Base-by-base conservation (phyloP, 2,888 invertebrate species). In the Deladenus siricidicola region DNA sequence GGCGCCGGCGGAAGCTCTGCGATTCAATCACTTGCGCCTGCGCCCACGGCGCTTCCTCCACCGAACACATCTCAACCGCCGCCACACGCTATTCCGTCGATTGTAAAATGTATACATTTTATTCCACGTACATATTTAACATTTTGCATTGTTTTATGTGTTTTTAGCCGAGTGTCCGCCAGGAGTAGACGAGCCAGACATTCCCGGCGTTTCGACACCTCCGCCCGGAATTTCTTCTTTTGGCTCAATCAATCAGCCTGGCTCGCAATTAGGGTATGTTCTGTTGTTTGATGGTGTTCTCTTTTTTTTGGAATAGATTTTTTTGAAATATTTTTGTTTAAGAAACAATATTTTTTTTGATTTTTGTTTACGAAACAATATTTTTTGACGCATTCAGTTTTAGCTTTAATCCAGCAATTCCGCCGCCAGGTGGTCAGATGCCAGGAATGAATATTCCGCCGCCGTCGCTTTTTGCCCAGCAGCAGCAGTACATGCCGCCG, bases 111-210 rank as follows among this genome's bases (percentile, higher is more conserved):
- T n/a, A n/a, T n/a, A n/a, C n/a, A n/a, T n/a, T n/a, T n/a, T n/a
- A n/a, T n/a, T n/a, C n/a, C n/a, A n/a, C n/a, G n/a, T n/a, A n/a
- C n/a, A n/a, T n/a, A n/a, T n/a, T n/a, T n/a, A n/a, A n/a, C n/a
- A n/a, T n/a, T n/a, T n/a, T n/a, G n/a, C n/a, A n/a, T n/a, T n/a
- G n/a, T n/a, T n/a, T n/a, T n/a, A n/a, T n/a, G n/a, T n/a, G n/a
- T n/a, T n/a, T n/a, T n/a, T n/a, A n/a, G n/a, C n/a, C 19, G 62
- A 62, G n/a, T 59, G 64, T 8, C 64, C 64, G 21, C 64, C 64
- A 1, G 64, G 64, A 21, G 51, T 65, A 21, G 56, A 56, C 21
- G 50, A 48, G n/a, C 29, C 56, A 19, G 56, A 53, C 3, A 29
- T 57, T 21, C 60, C 60, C n/a, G 60, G 56, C 21, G 44, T 48